A percentile compares a stretch with the other conserved stretches of the same genome.
These are phyloP conservation scores for Steinernema khuongi DNA, from an alignment of 1,140 invertebrate species.

Conservation along the genomic window DNA sequence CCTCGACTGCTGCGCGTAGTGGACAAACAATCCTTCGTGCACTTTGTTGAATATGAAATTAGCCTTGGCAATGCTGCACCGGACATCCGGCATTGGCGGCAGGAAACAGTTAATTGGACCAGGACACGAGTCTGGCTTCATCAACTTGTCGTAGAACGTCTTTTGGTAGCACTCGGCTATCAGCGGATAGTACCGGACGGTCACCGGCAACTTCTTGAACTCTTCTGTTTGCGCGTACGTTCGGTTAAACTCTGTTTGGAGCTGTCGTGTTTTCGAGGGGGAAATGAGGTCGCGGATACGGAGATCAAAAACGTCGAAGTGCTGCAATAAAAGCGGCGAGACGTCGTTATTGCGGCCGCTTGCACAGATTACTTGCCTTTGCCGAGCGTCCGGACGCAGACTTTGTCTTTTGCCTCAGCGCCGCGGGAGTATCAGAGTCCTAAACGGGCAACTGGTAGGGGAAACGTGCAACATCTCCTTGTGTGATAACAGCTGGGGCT, in stretches of 20 bases:
- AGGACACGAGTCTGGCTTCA: neutral
- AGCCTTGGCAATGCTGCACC: neutral
- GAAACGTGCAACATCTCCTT: no score
- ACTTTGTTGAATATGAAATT: neutral
- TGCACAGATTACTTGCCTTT: neutral
- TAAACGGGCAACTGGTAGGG: no score
- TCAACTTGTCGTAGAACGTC: neutral
- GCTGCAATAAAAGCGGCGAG: neutral
- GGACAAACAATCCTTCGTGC: neutral
- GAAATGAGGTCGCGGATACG: neutral
- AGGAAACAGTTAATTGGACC: neutral
- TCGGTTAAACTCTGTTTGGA: neutral
- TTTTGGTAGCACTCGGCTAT: slow-evolving; percentile 2
- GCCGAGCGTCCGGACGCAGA: no score
- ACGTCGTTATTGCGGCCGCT: neutral
- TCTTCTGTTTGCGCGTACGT: neutral
- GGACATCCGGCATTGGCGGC: neutral
- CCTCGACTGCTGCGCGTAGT: neutral
- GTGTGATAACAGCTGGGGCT: no score
- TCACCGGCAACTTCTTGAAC: neutral
- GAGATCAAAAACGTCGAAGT: neutral
- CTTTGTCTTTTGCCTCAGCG: no score
- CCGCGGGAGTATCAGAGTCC: no score
- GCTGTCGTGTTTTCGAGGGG: neutral
- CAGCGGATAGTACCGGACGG: neutral